phyloP scores from a whole-genome alignment of 37 sponge, comb jelly and placozoan species.

The Geodia barretti region DNA sequence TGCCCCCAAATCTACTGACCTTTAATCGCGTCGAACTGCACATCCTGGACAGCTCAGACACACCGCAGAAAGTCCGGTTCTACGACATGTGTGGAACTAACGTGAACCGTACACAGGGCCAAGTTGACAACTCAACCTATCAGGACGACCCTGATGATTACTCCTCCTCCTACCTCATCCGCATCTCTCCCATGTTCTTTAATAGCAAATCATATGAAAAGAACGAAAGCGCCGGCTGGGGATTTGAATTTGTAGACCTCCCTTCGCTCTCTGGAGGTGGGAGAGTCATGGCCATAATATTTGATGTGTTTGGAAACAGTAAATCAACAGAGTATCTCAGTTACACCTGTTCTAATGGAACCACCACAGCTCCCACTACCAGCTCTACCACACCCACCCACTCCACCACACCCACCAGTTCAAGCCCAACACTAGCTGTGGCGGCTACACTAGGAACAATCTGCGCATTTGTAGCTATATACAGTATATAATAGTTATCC shows the following conservation, averaged over 20 bases:
- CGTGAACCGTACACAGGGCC: not conserved
- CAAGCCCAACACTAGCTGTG: no score
- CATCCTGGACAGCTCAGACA: not conserved
- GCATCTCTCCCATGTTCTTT: not conserved
- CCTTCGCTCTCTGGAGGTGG: slow-evolving; percentile 5
- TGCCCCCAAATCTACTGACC: slow-evolving; percentile 10
- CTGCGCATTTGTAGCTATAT: no score
- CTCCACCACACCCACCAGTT: no score
- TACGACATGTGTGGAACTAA: slow-evolving; percentile 8
- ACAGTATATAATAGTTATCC: no score
- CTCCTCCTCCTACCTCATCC: not conserved
- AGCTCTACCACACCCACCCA: no score
- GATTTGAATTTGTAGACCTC: not conserved
- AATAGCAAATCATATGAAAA: slow-evolving; percentile 2
- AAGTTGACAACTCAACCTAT: not conserved
- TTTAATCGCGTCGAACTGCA: slow-evolving; percentile 8
- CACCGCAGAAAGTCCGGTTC: not conserved
- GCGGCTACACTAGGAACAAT: no score
- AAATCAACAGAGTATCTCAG: not conserved
- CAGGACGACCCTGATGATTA: not conserved
- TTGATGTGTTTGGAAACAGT: slow-evolving; percentile 1
- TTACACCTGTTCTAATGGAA: not conserved
- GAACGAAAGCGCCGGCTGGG: not conserved
- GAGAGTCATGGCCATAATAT: slow-evolving; percentile 9
- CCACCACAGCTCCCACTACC: no score